Base-by-base conservation (phyloP, 2,888 invertebrate genomes). In the Apamea sordens region DNA sequence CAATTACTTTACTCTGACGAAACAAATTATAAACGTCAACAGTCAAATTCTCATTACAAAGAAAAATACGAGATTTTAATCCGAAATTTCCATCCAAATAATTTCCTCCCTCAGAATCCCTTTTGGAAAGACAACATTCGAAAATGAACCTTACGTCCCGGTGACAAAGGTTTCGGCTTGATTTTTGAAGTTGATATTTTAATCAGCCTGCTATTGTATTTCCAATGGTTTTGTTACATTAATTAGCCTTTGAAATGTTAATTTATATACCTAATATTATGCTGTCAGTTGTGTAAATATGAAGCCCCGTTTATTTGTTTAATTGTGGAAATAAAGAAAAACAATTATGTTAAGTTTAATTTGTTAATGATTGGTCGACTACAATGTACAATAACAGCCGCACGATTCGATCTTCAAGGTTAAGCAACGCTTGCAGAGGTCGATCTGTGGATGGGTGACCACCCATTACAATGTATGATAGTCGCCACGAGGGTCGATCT, bases 21-120 rank as follows among this genome's bases (percentile, higher is more conserved):
- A 64, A 53, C 13, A 76, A 68, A n/a, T 32, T 73, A 53, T 15
- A 21, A 80, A 80, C 74, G 50, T 84, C 50, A 84, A 84, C 70
- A 76, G 1, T 41, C 11, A 63, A 84, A 75, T 79, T 84, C 56
- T 73, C 61, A 76, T 83, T 83, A 80, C 21, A 0, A 76, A 73
- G 56, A 63, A 70, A 80, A 76, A 67, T 70, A 63, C 44, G 56
- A 80, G 47, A 50, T 68, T 75, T 74, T 72, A 59, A 50, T 72
- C 18, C 18, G n/a, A 44, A 79, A 53, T 73, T 70, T 76, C 80
- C 76, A 56, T 65, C 0, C 18, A 41, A 47, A 44, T 32, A 56
- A 70, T 61, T 65, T 63, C 15, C 28, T 59, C 15, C 10, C 13
- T 53, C 4, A 1, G 21, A 65, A 7, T 75, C 4, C 21, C 7